These are phyloP conservation scores for Nomada hirtipes DNA, from an alignment of 2,888 invertebrate species.

Conservation along the genomic window DNA sequence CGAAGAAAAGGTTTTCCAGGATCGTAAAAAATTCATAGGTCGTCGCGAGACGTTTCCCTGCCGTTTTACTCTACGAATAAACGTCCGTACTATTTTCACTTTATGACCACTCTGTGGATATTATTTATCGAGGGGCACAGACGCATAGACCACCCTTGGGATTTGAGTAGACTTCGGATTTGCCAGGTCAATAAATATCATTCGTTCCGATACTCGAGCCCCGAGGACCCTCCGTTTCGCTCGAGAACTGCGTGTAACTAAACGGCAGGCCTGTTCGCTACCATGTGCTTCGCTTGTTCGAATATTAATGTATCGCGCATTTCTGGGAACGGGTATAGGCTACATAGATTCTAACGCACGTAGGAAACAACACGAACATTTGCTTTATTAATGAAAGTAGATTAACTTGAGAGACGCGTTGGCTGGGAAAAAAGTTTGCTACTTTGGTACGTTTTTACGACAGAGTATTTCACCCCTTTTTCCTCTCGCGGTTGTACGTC, in stretches of 20 bases:
- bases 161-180: slow-evolving; percentile 81
- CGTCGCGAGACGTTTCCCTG: slow-evolving; percentile 45
- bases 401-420: no score
- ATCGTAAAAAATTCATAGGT: slow-evolving; percentile 64
- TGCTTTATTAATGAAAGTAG: no score
- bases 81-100: slow-evolving; percentile 75
- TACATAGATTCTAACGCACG: no score
- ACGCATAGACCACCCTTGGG: slow-evolving; percentile 82
- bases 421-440: neutral
- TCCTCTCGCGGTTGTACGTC: slow-evolving; percentile 33
- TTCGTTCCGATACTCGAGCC: slow-evolving; percentile 84
- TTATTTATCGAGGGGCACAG: slow-evolving; percentile 77
- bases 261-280: slow-evolving; percentile 72
- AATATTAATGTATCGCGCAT: slow-evolving; percentile 24
- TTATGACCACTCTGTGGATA: slow-evolving; percentile 74
- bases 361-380: neutral
- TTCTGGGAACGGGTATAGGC: neutral
- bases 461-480: slow-evolving; percentile 37
- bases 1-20: slow-evolving; percentile 22
- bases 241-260: slow-evolving; percentile 74
- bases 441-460: slow-evolving; percentile 24
- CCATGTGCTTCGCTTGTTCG: slow-evolving; percentile 73
- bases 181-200: slow-evolving; percentile 84
- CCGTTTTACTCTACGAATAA: slow-evolving; percentile 53
- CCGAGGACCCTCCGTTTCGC: slow-evolving; percentile 68